Percentiles rank a stretch among this genome's conserved stretches.
phyloP scores from a whole-genome alignment of 2,113 vertebrate genomes.

The Mesoclemmys tuberculata region DNA sequence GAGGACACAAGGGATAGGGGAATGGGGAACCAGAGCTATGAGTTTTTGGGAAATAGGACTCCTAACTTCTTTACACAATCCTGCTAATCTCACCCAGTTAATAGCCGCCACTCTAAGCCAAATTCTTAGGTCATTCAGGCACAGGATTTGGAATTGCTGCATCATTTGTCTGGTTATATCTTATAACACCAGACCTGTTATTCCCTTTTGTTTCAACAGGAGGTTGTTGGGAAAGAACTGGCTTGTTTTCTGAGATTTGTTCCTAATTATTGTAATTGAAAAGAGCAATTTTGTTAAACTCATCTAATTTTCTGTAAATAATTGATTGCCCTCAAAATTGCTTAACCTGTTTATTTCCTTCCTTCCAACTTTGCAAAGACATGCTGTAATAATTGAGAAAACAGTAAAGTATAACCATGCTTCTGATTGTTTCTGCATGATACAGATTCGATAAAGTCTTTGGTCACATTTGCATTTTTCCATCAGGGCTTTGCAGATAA shows the following conservation, averaged over 20 bases:
- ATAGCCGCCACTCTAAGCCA: background rate
- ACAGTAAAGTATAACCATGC: slow-evolving; percentile 1
- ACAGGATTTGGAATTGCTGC: background rate
- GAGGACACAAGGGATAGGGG: background rate
- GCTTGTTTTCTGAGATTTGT: background rate
- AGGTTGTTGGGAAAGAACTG: background rate
- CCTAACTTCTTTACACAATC: background rate
- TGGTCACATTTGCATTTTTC: slow-evolving; percentile 14
- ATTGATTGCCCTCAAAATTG: slow-evolving; percentile 58
- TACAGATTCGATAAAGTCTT: slow-evolving; percentile 21
- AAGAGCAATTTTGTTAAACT: slow-evolving; percentile 49
- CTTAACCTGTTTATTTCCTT: slow-evolving; percentile 49
- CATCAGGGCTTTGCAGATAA: slow-evolving; percentile 40
- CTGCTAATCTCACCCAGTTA: background rate
- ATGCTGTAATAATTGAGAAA: slow-evolving; percentile 46
- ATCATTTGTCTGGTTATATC: background rate
- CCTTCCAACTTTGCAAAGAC: slow-evolving; percentile 37
- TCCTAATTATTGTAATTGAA: slow-evolving; percentile 40
- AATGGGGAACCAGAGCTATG: background rate
- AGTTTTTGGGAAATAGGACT: background rate
- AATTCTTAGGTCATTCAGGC: background rate
- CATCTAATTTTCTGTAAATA: slow-evolving; percentile 38
- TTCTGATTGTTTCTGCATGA: slow-evolving; percentile 51
- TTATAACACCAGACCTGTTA: background rate
- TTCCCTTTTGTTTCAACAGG: background rate